phyloP scores from a whole-genome alignment of 2,888 invertebrate species.

The Psylliodes chrysocephalus region DNA sequence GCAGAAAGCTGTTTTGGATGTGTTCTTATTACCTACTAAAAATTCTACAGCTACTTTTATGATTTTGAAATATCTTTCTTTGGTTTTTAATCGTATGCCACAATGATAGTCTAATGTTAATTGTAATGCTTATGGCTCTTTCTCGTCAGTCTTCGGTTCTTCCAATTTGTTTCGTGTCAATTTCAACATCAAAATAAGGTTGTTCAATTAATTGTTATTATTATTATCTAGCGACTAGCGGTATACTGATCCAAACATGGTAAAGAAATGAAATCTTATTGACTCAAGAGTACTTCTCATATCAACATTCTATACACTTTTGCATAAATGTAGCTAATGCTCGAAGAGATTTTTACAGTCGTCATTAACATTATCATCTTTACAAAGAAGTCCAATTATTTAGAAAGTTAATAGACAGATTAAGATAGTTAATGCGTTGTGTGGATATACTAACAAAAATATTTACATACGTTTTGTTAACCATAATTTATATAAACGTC shows the following conservation, averaged over 20 bases:
- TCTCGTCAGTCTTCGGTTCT: background rate
- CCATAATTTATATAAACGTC: background rate
- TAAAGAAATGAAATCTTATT: background rate
- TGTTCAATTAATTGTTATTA: conserved; percentile 4
- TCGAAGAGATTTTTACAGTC: conserved; percentile 7
- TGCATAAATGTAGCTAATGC: background rate
- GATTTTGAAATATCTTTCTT: no score
- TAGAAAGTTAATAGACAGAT: conserved; percentile 33
- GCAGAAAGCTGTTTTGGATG: no score
- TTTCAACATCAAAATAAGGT: background rate
- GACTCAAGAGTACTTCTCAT: background rate
- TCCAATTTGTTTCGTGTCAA: background rate
- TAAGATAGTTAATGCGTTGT: conserved; percentile 25
- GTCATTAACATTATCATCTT: conserved; percentile 17
- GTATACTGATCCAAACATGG: background rate
- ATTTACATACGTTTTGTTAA: conserved; percentile 18
- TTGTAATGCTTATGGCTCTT: background rate
- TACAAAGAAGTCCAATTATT: conserved; percentile 30
- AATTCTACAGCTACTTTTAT: background rate
- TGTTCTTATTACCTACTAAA: no score
- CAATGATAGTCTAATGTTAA: background rate
- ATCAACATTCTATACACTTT: background rate
- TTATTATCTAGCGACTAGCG: conserved; percentile 4
- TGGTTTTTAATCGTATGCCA: no score
- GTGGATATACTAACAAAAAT: conserved; percentile 1